Evolutionary conservation across 2,797 vertebrate species (phyloP).

Genomic region (Limnodromus scolopaceus): DNA sequence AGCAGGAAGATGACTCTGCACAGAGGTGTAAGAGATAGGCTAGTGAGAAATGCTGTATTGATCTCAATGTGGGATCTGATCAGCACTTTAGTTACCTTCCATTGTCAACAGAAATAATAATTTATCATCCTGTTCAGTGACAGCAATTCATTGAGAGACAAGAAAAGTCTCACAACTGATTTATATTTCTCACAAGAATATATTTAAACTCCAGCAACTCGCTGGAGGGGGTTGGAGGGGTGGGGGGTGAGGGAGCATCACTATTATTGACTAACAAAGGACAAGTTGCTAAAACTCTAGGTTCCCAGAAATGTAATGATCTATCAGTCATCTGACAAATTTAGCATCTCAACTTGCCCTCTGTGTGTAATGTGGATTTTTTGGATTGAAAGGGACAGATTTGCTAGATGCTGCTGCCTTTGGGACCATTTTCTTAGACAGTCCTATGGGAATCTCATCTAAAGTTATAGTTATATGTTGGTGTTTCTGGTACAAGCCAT

Average conservation of each 20-base stretch:
- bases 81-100: not conserved
- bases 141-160: not conserved
- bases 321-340: not conserved
- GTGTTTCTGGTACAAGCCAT: not conserved
- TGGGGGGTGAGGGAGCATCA: not conserved
- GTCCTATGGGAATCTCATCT: not conserved
- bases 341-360: not conserved
- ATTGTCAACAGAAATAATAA: not conserved
- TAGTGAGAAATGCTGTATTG: not conserved
- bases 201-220: not conserved
- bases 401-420: not conserved
- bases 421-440: not conserved
- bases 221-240: not conserved
- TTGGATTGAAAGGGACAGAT: not conserved
- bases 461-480: not conserved
- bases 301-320: not conserved
- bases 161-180: not conserved
- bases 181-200: not conserved
- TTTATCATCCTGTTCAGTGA: not conserved
- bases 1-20: not conserved
- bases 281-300: not conserved
- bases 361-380: not conserved
- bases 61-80: not conserved
- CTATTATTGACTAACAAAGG: not conserved
- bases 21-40: not conserved